Base-by-base conservation (phyloP, 53 echinoderm and acorn worm species). In the Arbacia lixula region DNA sequence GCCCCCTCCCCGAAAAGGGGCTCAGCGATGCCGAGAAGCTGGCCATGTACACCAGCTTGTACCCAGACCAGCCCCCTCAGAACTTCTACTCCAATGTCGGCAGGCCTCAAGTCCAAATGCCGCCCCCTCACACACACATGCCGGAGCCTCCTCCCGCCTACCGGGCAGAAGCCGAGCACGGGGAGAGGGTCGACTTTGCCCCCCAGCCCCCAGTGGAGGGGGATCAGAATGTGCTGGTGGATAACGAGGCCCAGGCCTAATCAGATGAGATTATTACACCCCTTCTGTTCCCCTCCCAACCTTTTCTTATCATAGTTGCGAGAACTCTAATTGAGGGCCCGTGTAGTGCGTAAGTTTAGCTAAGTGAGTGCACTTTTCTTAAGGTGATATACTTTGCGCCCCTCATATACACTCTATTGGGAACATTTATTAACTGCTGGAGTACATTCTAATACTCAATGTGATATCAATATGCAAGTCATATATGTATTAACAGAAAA, bases 61-160 rank as follows among this genome's bases (percentile, higher is more conserved):
- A 81, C 42, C 82, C 82, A 1, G 62, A 81, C 50, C 52, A 51
- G 42, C 63, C 82, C 12, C 53, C 54, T 8, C 72, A 28, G 34
- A 74, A 74, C 74, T 41, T 55, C 41, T 78, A 78, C 60, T 26
- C 8, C 20, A 76, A 1, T 2, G 38, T 40, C 0, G 74, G 53
- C 6, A 74, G 50, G 74, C 78, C 78, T 1, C 78, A 36, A 22
- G 41, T 64, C 30, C 1, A 33, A 9, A 17, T 49, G 30, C 69
- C 69, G 3, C 38, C 41, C 4, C 14, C 24, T 3, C 82, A 81
- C n/a, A 46, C 63, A 0, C 82, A 81, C 34, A 42, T 62, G 49
- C 82, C 82, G 8, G 82, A 81, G 12, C 82, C 82, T n/a, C 82
- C 82, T 32, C 82, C 82, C 4, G 82, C 82, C 63, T 81, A 81